Base-by-base conservation (phyloP, 2,888 invertebrate species). In the Thera obeliscata region DNA sequence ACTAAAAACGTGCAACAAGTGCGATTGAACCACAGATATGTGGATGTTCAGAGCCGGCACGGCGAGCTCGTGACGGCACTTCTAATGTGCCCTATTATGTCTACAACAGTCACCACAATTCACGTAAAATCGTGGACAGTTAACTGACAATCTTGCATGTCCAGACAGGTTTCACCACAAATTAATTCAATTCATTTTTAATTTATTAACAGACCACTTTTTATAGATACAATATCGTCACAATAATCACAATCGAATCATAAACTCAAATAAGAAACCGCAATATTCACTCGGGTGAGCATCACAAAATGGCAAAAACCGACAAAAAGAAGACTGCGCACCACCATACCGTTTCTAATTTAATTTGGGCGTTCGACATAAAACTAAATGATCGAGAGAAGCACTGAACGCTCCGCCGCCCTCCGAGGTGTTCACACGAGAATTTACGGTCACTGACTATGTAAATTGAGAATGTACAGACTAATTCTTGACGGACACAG, bases 391-490 rank as follows among this genome's bases (percentile, higher is more conserved):
- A 80, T 81, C 81, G 78, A 80, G 76, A 66, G 73, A 72, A 78
- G 78, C 78, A 69, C 72, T 81, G 81, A 79, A 87, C 89, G 89
- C 82, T 87, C 82, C 84, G 87, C 71, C 80, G 81, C 77, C 76
- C 81, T 59, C 73, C 69, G 75, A 76, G 77, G 76, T 80, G 82
- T 92, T 93, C 93, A 91, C 93, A 93, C 89, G 93, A 92, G 92
- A 92, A 88, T 87, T 88, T 89, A 93, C 92, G 93, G 90, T 90
- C 89, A 84, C 81, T 93, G 92, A 76, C 86, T 90, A 91, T 90
- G 93, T 89, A 91, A 91, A 93, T 93, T 84, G 87, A 80, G 85
- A 84, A 84, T 78, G 79, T 78, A 80, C 78, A 76, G 83, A 86
- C 88, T 91, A 86, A 91, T 84, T 85, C 85, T 82, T 75, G 75